Percentiles rank a stretch among this genome's conserved stretches.
phyloP scores from a whole-genome alignment of 2,888 invertebrate species.

The Trypoxylon attenuatum region DNA sequence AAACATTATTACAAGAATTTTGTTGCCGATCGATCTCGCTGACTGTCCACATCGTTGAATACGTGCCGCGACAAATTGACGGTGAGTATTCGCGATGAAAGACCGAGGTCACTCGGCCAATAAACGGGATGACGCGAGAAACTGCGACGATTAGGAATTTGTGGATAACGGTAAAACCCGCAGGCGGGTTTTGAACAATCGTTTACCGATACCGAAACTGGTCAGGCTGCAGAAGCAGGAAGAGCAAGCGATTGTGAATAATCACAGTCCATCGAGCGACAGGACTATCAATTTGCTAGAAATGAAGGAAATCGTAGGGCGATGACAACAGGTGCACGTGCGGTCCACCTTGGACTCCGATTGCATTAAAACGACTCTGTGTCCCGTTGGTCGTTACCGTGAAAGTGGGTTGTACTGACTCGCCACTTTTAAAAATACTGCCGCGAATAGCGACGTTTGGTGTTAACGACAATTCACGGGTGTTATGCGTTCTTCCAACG shows the following conservation, averaged over 20 bases:
- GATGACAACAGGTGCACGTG: background rate
- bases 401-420: too few relatives aligned
- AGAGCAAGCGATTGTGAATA: constrained; percentile 2
- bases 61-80: background rate
- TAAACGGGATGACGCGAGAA: background rate
- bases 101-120: background rate
- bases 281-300: background rate
- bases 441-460: too few relatives aligned
- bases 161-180: constrained; percentile 29
- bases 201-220: background rate
- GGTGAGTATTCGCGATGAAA: background rate
- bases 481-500: too few relatives aligned
- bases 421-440: too few relatives aligned
- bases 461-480: too few relatives aligned
- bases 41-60: background rate
- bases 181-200: background rate
- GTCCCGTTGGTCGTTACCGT: too few relatives aligned
- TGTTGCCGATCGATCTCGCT: background rate
- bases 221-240: background rate
- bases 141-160: background rate
- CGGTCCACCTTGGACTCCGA: constrained; percentile 11
- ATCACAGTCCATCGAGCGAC: too few relatives aligned
- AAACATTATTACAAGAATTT: constrained; percentile 18
- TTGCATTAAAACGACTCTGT: too few relatives aligned
- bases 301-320: constrained; percentile 1